These are phyloP conservation scores for Catharus fuscescens DNA, from an alignment of 2,113 vertebrate species.

Conservation along the genomic window DNA sequence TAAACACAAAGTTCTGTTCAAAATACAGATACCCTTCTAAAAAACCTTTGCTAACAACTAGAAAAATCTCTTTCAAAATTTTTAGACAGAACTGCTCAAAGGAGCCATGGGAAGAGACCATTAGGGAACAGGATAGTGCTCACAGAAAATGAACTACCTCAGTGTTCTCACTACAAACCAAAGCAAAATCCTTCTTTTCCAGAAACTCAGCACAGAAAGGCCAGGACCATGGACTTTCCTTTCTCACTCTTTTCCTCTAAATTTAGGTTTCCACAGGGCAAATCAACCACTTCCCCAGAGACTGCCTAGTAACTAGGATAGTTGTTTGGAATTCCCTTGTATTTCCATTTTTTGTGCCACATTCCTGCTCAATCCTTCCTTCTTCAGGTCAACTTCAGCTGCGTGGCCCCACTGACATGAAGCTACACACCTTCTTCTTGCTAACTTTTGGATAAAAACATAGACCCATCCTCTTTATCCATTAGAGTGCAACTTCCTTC, in stretches of 20 bases:
- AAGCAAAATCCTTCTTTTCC: not conserved
- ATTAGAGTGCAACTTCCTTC: not conserved
- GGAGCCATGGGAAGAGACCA: not conserved
- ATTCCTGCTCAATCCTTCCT: not conserved
- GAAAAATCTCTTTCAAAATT: constrained; percentile 11
- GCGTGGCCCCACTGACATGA: not conserved
- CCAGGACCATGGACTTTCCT: not conserved
- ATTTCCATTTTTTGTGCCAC: not conserved
- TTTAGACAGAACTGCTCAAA: constrained; percentile 7
- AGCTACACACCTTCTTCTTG: not conserved
- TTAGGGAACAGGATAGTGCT: not conserved
- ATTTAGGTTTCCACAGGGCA: not conserved
- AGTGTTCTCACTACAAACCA: not conserved
- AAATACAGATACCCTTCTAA: not conserved
- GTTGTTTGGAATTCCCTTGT: not conserved
- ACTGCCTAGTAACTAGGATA: not conserved
- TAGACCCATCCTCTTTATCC: not conserved
- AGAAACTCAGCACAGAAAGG: not conserved
- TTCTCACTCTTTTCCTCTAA: not conserved
- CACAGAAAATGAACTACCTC: not conserved
- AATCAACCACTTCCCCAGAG: not conserved
- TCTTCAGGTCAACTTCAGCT: not conserved
- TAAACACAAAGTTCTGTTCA: constrained; percentile 2
- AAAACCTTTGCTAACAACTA: not conserved
- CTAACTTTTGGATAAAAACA: not conserved